These are phyloP conservation scores for Halcyon badia DNA, from an alignment of 2,797 vertebrate species.

Conservation along the genomic window DNA sequence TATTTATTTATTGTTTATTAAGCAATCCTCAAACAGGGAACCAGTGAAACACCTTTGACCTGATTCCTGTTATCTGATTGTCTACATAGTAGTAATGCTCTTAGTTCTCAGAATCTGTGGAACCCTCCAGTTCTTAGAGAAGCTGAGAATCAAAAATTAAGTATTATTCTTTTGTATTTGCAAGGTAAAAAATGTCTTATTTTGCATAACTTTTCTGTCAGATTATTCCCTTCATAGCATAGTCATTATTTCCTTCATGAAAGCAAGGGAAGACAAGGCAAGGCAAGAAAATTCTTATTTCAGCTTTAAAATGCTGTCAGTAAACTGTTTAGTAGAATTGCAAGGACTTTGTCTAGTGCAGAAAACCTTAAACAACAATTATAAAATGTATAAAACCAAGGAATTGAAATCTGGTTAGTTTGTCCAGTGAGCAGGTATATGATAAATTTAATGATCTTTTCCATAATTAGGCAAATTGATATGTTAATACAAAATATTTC, in stretches of 20 bases:
- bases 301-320: not conserved
- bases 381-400: not conserved
- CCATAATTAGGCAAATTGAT: not conserved
- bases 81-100: not conserved
- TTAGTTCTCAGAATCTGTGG: not conserved
- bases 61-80: not conserved
- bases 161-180: not conserved
- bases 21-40: not conserved
- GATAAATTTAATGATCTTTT: not conserved
- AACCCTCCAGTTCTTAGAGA: not conserved
- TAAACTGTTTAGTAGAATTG: not conserved
- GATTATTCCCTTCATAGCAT: not conserved
- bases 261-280: not conserved
- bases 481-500: not conserved
- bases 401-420: not conserved
- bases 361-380: not conserved
- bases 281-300: not conserved
- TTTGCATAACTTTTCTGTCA: not conserved
- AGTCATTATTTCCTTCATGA: not conserved
- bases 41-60: not conserved
- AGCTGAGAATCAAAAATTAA: not conserved
- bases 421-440: not conserved
- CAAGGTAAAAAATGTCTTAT: not conserved
- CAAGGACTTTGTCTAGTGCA: not conserved
- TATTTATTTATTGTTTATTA: not conserved